Evolutionary conservation across 2,113 vertebrate species (phyloP), one percentile per base, ranked within the genome.

Genomic region (Gallinago jamesoni): DNA sequence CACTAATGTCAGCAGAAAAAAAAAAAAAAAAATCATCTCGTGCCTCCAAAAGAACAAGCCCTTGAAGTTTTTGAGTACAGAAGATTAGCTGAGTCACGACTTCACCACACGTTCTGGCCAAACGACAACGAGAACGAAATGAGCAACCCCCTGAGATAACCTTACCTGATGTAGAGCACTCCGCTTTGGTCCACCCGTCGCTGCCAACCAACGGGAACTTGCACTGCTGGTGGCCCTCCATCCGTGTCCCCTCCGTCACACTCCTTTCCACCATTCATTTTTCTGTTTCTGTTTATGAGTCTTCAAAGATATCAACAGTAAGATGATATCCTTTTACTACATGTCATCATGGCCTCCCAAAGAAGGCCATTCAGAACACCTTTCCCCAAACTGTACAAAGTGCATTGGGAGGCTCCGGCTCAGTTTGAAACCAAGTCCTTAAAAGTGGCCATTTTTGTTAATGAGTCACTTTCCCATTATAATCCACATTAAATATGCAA

Each of bases 221-320:
- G 99, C 91, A 99, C 98, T 97, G 99, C 98, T 96, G 98, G 96
- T 95, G 98, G 98, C 94, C 98, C 98, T 97, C 99, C 98, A 96
- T 99, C 98, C 93, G 98, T 98, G 91, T 99, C 98, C 97, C 98
- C 99, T 98, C 98, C 98, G 96, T 99, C 99, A 98, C 98, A 99
- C 96, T 99, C 99, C 98, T 99, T 99, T 98, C 99, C 99, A 98
- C 99, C 99, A 99, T 99, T 99, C 99, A 99, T 99, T 98, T 98
- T 99, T 99, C 98, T 98, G 98, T 98, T 98, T 98, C 99, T 98
- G 98, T 97, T 98, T 98, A 97, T 91, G 96, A 98, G 98, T 98
- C 98, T 98, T 98, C 98, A 97, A 97, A 99, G 99, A 95, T 98
- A 99, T 99, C 98, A 99, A 98, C 98, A 99, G 96, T 97, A 97